A percentile compares a stretch with the other conserved stretches of the same genome.
These are phyloP conservation scores for Parnassius apollo DNA, from an alignment of 2,888 invertebrate species.

Conservation along the genomic window DNA sequence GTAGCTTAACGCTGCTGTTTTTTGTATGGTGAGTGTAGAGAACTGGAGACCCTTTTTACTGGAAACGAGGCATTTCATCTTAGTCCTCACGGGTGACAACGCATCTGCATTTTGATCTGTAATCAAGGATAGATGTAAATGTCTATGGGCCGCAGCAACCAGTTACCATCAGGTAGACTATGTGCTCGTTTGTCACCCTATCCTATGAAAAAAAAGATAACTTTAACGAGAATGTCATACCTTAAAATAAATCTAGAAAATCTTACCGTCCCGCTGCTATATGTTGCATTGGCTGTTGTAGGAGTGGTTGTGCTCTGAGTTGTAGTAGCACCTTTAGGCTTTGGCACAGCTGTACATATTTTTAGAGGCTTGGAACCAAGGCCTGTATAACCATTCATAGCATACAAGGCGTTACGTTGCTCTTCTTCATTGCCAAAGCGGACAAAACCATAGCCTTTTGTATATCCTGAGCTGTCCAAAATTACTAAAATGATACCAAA, in stretches of 20 bases:
- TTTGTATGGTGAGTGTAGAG: too few relatives aligned
- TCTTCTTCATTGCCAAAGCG: conserved; percentile 96
- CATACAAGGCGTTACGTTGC: conserved; percentile 93
- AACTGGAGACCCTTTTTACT: too few relatives aligned
- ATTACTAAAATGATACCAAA: conserved; percentile 84
- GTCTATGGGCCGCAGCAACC: too few relatives aligned
- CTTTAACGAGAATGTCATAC: too few relatives aligned
- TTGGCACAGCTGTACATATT: conserved; percentile 95
- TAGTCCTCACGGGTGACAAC: too few relatives aligned
- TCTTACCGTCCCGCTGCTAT: conserved; percentile 61
- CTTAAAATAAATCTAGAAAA: background rate
- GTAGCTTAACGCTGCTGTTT: too few relatives aligned
- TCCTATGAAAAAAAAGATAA: too few relatives aligned
- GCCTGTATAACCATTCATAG: conserved; percentile 96
- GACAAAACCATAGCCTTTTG: conserved; percentile 97
- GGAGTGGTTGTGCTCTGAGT: conserved; percentile 53
- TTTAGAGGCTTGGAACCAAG: conserved; percentile 93
- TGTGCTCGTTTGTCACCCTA: too few relatives aligned
- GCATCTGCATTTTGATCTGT: too few relatives aligned
- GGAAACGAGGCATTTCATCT: too few relatives aligned
- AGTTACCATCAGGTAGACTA: too few relatives aligned
- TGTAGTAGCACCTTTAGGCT: conserved; percentile 82
- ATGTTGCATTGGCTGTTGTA: conserved; percentile 51
- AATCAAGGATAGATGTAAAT: too few relatives aligned
- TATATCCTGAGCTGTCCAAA: conserved; percentile 92